phyloP scores from a whole-genome alignment of 53 echinoderm and acorn worm genomes.

The Hippasteria phrygiana region DNA sequence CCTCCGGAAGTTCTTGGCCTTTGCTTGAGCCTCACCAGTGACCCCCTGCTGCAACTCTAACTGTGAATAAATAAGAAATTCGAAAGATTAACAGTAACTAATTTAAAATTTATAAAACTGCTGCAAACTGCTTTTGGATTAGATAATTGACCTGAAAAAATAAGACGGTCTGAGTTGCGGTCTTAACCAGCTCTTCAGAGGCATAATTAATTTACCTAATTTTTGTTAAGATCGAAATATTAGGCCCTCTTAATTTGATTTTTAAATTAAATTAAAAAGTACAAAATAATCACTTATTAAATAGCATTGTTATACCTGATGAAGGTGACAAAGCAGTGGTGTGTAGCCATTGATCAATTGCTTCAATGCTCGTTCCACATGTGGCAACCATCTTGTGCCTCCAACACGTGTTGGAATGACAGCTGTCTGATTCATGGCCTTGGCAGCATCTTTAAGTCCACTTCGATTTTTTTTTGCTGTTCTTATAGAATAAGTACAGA shows the following conservation, averaged over 20 bases:
- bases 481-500: conserved; percentile 63
- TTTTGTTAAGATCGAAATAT: background rate
- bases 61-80: conserved; percentile 4
- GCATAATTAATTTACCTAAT: no score
- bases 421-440: conserved; percentile 19
- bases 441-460: conserved; percentile 43
- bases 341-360: conserved; percentile 44
- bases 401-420: conserved; percentile 63
- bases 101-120: no score
- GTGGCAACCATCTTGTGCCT: conserved; percentile 70
- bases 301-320: conserved; percentile 29
- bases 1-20: conserved; percentile 35
- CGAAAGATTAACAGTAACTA: no score
- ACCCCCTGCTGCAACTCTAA: conserved; percentile 33
- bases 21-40: conserved; percentile 50
- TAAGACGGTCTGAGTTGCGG: no score
- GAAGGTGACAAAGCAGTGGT: conserved; percentile 14
- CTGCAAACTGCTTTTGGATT: no score
- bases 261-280: no score
- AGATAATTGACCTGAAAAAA: no score
- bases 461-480: conserved; percentile 55
- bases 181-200: no score
- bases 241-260: no score
- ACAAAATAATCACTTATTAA: no score
- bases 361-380: conserved; percentile 57